Evolutionary conservation across 2,888 invertebrate species (phyloP).

Genomic region (Labia minor): DNA sequence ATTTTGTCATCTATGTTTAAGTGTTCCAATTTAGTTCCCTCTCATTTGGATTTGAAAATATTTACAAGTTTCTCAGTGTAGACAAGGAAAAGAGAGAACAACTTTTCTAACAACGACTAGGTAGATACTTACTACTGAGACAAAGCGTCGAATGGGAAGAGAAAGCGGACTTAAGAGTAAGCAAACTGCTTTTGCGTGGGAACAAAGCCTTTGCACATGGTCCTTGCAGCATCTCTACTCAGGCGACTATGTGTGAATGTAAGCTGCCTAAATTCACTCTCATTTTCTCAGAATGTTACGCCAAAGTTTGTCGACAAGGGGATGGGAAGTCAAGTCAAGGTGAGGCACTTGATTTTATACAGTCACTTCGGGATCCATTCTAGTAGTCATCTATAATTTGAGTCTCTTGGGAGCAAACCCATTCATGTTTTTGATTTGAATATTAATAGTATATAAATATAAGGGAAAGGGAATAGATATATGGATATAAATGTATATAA

Average conservation of each 20-base stretch:
- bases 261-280: slow-evolving; percentile 7
- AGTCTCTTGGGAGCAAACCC: no score
- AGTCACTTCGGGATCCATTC: no score
- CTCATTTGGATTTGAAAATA: background rate
- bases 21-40: background rate
- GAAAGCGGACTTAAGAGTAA: background rate
- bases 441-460: no score
- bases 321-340: background rate
- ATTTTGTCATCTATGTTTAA: no score
- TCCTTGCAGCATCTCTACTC: background rate
- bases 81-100: background rate
- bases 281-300: background rate
- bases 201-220: background rate
- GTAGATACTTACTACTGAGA: background rate
- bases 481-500: no score
- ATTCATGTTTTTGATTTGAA: no score
- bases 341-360: background rate
- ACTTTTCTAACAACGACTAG: background rate
- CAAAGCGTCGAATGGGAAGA: background rate
- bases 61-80: background rate
- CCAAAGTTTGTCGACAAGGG: background rate
- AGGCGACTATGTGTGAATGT: background rate
- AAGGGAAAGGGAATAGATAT: no score
- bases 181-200: slow-evolving; percentile 4
- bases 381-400: no score